A percentile compares a stretch with the other conserved stretches of the same genome.
These are phyloP conservation scores for Acleris laterana DNA, from an alignment of 2,888 invertebrate species.

Conservation along the genomic window DNA sequence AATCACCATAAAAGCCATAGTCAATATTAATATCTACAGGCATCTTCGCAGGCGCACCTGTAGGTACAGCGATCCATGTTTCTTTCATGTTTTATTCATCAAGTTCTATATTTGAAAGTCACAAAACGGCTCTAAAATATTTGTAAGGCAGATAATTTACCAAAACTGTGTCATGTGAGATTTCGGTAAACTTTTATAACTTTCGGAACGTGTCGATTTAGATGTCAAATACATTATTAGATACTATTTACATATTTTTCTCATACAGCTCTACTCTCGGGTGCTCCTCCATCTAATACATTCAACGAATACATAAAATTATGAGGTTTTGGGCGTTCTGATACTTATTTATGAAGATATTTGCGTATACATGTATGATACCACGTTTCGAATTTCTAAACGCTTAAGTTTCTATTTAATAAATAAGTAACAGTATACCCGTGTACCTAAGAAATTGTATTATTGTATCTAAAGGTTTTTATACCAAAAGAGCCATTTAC, in stretches of 20 bases:
- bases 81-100: slow-evolving; percentile 17
- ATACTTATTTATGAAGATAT: slow-evolving; percentile 12
- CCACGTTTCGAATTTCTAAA: slow-evolving; percentile 14
- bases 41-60: neutral
- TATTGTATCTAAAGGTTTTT: too few relatives aligned
- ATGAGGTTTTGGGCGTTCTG: slow-evolving; percentile 1
- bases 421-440: neutral
- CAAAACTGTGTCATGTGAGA: slow-evolving; percentile 12
- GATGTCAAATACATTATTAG: slow-evolving; percentile 28
- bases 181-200: slow-evolving; percentile 3
- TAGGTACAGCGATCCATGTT: neutral
- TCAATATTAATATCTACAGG: slow-evolving; percentile 1
- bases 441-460: neutral
- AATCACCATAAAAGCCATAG: slow-evolving; percentile 7
- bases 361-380: slow-evolving; percentile 3
- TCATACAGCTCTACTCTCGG: slow-evolving; percentile 6
- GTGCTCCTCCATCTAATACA: slow-evolving; percentile 25
- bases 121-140: slow-evolving; percentile 6
- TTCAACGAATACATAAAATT: slow-evolving; percentile 22
- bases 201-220: slow-evolving; percentile 25
- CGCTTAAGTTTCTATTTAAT: slow-evolving; percentile 1
- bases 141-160: slow-evolving; percentile 12
- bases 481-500: too few relatives aligned
- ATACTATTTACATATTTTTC: slow-evolving; percentile 29
- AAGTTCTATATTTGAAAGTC: slow-evolving; percentile 15